Evolutionary conservation across 2,888 invertebrate species (phyloP).

Genomic region (Mamestra brassicae): DNA sequence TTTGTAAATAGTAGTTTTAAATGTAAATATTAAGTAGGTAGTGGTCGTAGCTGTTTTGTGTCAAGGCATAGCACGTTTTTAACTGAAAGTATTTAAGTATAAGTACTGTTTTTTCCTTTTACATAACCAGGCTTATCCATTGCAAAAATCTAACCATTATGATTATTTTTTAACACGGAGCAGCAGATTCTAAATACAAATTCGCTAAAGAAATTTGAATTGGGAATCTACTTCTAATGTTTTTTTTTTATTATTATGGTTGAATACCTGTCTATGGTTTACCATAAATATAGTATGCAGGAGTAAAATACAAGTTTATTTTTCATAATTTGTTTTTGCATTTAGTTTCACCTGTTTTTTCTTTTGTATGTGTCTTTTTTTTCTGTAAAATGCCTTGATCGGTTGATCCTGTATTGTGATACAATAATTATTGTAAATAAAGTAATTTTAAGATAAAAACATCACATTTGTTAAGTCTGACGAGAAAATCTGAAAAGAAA

Average conservation of each 20-base stretch:
- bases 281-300: constrained; percentile 24
- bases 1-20: constrained; percentile 70
- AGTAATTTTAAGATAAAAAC: constrained; percentile 59
- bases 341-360: background rate
- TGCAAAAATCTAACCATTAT: too few species aligned
- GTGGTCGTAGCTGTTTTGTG: constrained; percentile 51
- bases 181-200: too few species aligned
- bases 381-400: constrained; percentile 77
- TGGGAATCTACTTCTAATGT: too few species aligned
- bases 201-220: too few species aligned
- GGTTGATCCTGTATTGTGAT: constrained; percentile 80
- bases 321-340: background rate
- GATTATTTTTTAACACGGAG: too few species aligned
- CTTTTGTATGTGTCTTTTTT: background rate
- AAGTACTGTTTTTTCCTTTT: background rate
- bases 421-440: constrained; percentile 78
- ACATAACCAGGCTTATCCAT: background rate
- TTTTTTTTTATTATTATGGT: too few species aligned
- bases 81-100: background rate
- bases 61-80: constrained; percentile 47
- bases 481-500: constrained; percentile 25
- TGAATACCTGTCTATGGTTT: background rate
- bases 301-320: constrained; percentile 9
- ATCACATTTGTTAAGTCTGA: constrained; percentile 64
- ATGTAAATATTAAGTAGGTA: constrained; percentile 62